A percentile compares a stretch with the other conserved stretches of the same genome.
phyloP scores from a whole-genome alignment of 2,888 invertebrate genomes.

The Nephrotoma flavescens region DNA sequence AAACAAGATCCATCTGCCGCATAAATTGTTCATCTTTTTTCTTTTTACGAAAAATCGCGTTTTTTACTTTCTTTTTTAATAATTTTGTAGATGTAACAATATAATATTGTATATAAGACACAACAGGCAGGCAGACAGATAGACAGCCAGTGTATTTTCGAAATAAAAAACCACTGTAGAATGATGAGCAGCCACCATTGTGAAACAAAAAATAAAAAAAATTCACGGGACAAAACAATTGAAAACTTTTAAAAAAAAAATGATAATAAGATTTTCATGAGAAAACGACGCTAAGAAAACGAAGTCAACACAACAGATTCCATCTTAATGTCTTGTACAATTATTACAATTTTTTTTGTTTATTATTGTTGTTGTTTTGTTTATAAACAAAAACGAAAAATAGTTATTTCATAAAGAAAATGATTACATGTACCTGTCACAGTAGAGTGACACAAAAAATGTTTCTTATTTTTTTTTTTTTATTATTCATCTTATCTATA shows the following conservation, averaged over 20 bases:
- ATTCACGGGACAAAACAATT: background rate
- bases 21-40: background rate
- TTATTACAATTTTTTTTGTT: background rate
- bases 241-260: background rate
- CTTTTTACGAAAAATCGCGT: background rate
- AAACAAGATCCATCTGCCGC: background rate
- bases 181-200: background rate
- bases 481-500: background rate
- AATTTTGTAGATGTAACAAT: too few species aligned
- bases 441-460: constrained; percentile 21
- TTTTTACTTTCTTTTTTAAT: background rate
- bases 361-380: background rate
- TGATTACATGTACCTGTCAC: constrained; percentile 22
- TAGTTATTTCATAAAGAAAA: background rate
- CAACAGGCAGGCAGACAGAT: background rate
- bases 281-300: background rate
- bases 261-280: background rate
- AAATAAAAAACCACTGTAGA: background rate
- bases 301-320: background rate
- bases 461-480: constrained; percentile 3
- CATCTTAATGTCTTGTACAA: background rate
- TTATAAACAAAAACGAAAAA: background rate
- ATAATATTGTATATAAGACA: too few species aligned
- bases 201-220: background rate
- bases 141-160: background rate